Conservation (phyloP, 2,113 vertebrate species). For the Emberiza fucata region DNA sequence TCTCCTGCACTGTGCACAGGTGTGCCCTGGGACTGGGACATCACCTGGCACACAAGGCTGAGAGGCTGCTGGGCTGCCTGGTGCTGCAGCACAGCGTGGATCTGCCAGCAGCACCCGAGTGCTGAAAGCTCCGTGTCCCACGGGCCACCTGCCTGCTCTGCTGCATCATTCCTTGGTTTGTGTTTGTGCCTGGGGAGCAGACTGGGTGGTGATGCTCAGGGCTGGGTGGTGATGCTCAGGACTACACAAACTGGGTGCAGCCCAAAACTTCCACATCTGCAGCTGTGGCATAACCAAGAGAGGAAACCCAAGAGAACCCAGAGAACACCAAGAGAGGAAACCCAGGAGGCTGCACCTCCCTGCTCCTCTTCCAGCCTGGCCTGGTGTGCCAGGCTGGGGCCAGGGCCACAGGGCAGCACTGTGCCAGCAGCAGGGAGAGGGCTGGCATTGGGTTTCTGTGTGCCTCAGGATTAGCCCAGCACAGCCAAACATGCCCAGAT, state of each 20-base stretch:
- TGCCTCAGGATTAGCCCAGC: neutral
- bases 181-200: neutral
- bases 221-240: neutral
- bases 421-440: neutral
- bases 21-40: neutral
- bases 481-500: neutral
- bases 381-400: neutral
- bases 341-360: neutral
- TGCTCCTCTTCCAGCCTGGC: neutral
- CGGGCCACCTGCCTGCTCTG: neutral
- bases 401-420: neutral
- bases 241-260: neutral
- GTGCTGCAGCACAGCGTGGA: rapidly evolving
- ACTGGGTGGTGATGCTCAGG: neutral
- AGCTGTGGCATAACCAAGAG: neutral
- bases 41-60: neutral
- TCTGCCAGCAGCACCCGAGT: neutral
- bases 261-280: neutral
- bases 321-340: neutral
- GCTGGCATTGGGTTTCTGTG: neutral
- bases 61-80: neutral
- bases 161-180: neutral
- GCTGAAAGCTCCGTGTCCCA: neutral
- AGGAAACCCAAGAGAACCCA: neutral
- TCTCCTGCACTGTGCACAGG: neutral